Evolutionary conservation across 2,797 vertebrate genomes (phyloP), one percentile per base, ranked within the genome.

Genomic region (Fistularia tabacaria): DNA sequence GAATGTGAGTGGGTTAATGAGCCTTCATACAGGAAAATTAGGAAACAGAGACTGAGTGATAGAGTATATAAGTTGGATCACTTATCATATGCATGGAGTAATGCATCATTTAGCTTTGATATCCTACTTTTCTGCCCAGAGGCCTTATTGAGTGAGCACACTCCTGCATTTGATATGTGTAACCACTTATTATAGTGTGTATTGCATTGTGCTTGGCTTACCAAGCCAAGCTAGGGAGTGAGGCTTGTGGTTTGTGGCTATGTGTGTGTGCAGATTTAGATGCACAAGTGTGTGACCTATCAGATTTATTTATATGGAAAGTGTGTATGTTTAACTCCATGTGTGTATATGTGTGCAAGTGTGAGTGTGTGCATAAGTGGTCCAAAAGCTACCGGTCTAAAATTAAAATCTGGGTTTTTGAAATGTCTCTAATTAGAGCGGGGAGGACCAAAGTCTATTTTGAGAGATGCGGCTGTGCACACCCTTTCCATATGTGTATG

Each of bases 351-450:
- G 44, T 38, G 43, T 58, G 47, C 58, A 3, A 39, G 53, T 45
- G 52, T 14, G 57, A 58, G 60, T 25, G 54, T 49, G 64, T 8
- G 50, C 45, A 52, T 57, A 63, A 79, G 67, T 74, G 77, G 70
- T 77, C 81, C 70, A 71, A 83, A 85, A 85, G 77, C 80, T 83
- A 69, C 85, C 82, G 76, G 86, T 86, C 90, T 92, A 92, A 92
- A 92, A 92, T 92, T 91, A 88, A 91, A 91, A 90, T 88, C 67
- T 73, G 80, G 86, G 85, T 92, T 92, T 92, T 90, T 85, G 79
- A 89, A 91, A 92, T 84, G 83, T 86, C 89, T 91, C 84, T 92
- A 92, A 92, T 92, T 92, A 92, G 85, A 88, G 87, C 88, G 83
- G 77, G 87, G 80, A 87, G 86, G 83, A 87, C 69, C 71, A 66